phyloP scores from a whole-genome alignment of 2,113 vertebrate genomes.

The Trachemys scripta region DNA sequence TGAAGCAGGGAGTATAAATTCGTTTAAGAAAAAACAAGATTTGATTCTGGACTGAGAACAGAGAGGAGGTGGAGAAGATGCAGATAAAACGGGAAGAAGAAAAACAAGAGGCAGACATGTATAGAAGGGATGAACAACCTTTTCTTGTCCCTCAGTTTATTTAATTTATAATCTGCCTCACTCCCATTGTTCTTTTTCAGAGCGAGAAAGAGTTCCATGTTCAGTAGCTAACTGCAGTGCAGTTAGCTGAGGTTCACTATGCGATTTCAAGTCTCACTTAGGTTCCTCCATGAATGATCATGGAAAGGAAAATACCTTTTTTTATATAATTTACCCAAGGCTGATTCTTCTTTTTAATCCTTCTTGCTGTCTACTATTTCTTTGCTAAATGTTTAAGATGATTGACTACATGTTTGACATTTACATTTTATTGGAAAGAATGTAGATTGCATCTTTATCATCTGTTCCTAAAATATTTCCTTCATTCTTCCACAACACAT shows the following conservation, averaged over 20 bases:
- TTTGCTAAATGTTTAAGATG: conserved; percentile 46
- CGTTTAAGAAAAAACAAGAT: not conserved
- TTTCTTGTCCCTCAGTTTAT: not conserved
- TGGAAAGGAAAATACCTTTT: not conserved
- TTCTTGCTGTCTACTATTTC: conserved; percentile 49
- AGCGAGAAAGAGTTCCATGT: conserved; percentile 6
- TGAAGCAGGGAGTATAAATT: not conserved
- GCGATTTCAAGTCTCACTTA: not conserved
- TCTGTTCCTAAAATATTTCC: conserved; percentile 30
- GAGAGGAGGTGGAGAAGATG: not conserved
- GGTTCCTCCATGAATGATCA: not conserved
- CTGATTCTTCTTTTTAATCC: conserved; percentile 63
- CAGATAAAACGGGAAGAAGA: not conserved
- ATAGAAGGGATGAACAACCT: not conserved
- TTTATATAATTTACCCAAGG: conserved; percentile 9
- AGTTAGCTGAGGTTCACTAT: not conserved
- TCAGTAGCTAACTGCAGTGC: not conserved
- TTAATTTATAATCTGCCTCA: conserved; percentile 24
- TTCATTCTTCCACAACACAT: not conserved
- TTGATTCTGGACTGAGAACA: not conserved
- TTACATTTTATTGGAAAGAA: conserved; percentile 64
- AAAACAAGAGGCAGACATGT: not conserved
- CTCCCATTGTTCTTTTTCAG: conserved; percentile 35
- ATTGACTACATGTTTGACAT: conserved; percentile 61
- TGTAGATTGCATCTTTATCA: conserved; percentile 57